These are phyloP conservation scores for Drosophila neonasuta DNA, from an alignment of 2,888 invertebrate genomes.

Conservation along the genomic window DNA sequence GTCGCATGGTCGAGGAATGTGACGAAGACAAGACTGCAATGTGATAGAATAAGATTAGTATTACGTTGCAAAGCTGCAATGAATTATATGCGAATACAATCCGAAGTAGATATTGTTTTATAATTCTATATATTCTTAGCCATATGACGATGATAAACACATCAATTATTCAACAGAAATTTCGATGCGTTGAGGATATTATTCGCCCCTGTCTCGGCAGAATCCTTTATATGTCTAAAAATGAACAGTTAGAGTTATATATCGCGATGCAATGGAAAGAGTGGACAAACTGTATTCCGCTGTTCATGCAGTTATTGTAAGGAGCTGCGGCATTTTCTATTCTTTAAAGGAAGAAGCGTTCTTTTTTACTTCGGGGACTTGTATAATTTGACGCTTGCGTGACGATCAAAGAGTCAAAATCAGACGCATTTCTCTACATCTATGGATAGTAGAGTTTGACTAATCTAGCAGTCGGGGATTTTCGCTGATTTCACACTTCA, in stretches of 20 bases:
- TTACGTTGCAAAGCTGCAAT: too few species aligned
- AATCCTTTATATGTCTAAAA: not conserved
- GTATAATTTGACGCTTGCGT: constrained; percentile 60
- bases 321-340: constrained; percentile 12
- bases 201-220: too few species aligned
- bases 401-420: constrained; percentile 62
- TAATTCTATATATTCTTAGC: too few species aligned
- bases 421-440: constrained; percentile 44
- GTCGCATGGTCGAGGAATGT: not conserved
- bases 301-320: constrained; percentile 19
- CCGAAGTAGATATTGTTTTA: too few species aligned
- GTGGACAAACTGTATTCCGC: constrained; percentile 1
- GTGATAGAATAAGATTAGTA: too few species aligned
- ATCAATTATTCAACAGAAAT: too few species aligned
- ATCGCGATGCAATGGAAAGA: constrained; percentile 51
- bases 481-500: constrained; percentile 70
- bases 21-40: too few species aligned
- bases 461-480: constrained; percentile 49
- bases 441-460: constrained; percentile 19
- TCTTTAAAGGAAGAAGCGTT: constrained; percentile 22
- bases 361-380: constrained; percentile 18
- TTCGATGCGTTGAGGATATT: too few species aligned
- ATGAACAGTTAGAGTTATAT: constrained; percentile 43
- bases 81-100: too few species aligned
- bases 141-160: too few species aligned